phyloP scores from a whole-genome alignment of 2,888 invertebrate species.

The Dicranocentrus wangi region DNA sequence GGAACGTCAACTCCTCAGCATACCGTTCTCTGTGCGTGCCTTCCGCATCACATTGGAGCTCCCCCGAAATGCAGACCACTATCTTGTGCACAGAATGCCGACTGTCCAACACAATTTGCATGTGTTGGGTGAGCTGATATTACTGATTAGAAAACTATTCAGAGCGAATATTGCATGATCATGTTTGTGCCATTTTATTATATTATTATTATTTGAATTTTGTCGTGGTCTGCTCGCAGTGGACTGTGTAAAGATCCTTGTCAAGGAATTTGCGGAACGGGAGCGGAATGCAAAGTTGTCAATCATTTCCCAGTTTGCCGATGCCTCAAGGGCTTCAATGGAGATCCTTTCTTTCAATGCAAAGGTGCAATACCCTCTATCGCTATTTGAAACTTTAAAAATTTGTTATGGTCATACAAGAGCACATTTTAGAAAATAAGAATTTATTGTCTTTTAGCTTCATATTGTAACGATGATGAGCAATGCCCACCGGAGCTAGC shows the following conservation, averaged over 20 bases:
- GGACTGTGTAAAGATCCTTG: conserved; percentile 72
- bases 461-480: conserved; percentile 72
- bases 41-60: conserved; percentile 72
- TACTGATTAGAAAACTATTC: neutral
- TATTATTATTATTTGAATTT: neutral
- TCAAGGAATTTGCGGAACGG: conserved; percentile 71
- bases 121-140: conserved; percentile 69
- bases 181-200: neutral
- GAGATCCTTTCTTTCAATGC: conserved; percentile 73
- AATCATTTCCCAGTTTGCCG: conserved; percentile 72
- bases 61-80: conserved; percentile 72
- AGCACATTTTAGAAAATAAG: too few relatives aligned
- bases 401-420: too few relatives aligned
- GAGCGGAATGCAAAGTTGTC: conserved; percentile 71
- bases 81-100: conserved; percentile 70
- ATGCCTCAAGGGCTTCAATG: conserved; percentile 72
- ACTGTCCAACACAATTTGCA: conserved; percentile 72
- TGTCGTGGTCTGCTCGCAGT: too few relatives aligned
- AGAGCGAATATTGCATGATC: too few relatives aligned
- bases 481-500: conserved; percentile 72
- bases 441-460: conserved; percentile 55
- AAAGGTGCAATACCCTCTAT: conserved; percentile 62
- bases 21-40: conserved; percentile 72
- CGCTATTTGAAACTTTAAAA: too few relatives aligned
- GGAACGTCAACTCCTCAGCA: conserved; percentile 54